Percentiles rank a stretch among this genome's conserved stretches.
Evolutionary conservation across 2,113 vertebrate genomes (phyloP).

Genomic region (Antechinus flavipes): DNA sequence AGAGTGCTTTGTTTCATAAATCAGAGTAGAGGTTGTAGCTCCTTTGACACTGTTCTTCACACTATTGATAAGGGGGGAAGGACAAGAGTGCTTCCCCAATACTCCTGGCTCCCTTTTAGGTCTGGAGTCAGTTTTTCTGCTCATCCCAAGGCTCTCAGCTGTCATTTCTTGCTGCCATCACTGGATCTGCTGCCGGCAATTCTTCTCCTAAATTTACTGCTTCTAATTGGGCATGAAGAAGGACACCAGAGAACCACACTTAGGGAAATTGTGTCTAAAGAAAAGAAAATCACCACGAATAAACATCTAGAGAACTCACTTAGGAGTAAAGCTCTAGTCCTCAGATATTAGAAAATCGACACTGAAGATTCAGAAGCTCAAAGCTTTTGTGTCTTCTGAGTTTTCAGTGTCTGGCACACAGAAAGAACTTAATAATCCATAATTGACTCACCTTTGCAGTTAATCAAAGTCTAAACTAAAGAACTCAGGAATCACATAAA

Average conservation of each 20-base stretch:
- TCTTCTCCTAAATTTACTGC: background rate
- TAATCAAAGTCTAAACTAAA: background rate
- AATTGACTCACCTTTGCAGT: background rate
- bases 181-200: background rate
- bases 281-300: background rate
- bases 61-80: background rate
- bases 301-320: background rate
- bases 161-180: background rate
- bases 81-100: background rate
- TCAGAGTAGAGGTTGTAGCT: background rate
- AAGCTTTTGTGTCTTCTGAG: background rate
- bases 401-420: background rate
- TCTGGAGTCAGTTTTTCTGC: background rate
- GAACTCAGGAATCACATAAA: background rate
- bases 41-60: background rate
- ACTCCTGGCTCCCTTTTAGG: background rate
- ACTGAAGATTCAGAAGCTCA: background rate
- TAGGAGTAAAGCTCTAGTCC: background rate
- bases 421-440: background rate
- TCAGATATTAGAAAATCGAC: background rate
- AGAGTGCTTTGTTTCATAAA: background rate
- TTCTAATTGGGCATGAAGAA: background rate
- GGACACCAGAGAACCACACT: conserved; percentile 3
- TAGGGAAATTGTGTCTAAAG: background rate
- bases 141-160: background rate